Base-by-base conservation (phyloP, 1,140 invertebrate genomes). In the Meloidogyne exigua region DNA sequence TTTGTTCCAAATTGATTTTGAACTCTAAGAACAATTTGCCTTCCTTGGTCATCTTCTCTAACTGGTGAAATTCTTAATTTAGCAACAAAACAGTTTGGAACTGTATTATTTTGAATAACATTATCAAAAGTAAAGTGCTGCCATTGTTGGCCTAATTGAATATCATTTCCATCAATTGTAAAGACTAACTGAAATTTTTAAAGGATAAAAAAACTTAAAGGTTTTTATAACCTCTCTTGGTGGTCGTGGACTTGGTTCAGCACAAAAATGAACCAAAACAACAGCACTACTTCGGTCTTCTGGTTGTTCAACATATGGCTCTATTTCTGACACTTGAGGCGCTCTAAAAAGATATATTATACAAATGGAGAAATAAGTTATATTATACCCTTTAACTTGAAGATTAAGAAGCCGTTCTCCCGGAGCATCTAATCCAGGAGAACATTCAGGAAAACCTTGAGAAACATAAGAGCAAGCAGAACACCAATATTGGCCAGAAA, bases 381-480 rank as follows among this genome's bases (percentile, higher is more conserved):
- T 12, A 1, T 36, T 49, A 26, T 23, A 73, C 49, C 85, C 85
- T 62, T 87, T 85, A 12, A 87, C 85, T 76, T 87, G 81, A 13
- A 87, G 72, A 57, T 76, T 87, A 11, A 87, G 68, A 21, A 79
- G 44, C 32, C 78, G 68, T 23, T 79, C 74, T 23, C 83, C 81
- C 12, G 86, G 84, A 63, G 79, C 70, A 42, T 73, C 72, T 25
- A 64, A 65, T 26, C 72, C 72, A 12, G 72, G 85, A n/a, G 83
- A 87, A 63, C 85, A 87, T 81, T 87, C 85, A 0, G 85, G 85
- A 26, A 68, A 70, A 64, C 85, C 85, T 42, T 84, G 83, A 9
- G 83, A 86, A 13, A 87, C 85, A 65, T 84, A 83, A 9, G 85
- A 87, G 74, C 85, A 87, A 15, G 85, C 85, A 18, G 85, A 86